phyloP scores from a whole-genome alignment of 2,113 vertebrate genomes.

The Coreoperca whiteheadi region DNA sequence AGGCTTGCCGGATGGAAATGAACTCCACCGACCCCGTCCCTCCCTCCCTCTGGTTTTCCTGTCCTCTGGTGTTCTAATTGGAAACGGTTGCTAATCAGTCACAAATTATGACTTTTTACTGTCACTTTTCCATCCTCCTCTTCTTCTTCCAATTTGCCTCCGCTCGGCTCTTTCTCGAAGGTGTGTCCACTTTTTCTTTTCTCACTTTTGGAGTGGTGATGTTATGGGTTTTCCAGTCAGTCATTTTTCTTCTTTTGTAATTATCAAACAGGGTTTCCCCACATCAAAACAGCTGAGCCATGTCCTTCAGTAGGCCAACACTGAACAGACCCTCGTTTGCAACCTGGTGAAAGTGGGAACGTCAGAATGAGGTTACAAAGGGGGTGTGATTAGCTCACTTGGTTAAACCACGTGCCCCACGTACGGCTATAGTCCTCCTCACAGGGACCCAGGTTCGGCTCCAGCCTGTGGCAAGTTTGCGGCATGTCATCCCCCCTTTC shows the following conservation, averaged over 20 bases:
- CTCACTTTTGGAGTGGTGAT: conserved; percentile 62
- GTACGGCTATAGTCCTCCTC: no score
- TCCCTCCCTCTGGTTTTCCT: conserved; percentile 65
- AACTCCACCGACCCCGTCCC: conserved; percentile 63
- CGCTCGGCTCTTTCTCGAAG: neutral
- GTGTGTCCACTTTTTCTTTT: conserved; percentile 43
- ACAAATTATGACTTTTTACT: conserved; percentile 76
- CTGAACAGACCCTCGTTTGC: conserved; percentile 54
- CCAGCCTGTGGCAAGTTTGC: no score
- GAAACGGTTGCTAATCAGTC: conserved; percentile 82
- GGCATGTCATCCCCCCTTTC: no score
- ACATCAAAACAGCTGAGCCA: conserved; percentile 74
- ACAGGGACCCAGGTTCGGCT: no score
- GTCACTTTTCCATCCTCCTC: conserved; percentile 64
- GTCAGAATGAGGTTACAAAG: conserved; percentile 30
- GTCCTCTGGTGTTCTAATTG: conserved; percentile 75
- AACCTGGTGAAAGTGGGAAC: conserved; percentile 59
- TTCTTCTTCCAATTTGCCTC: conserved; percentile 33
- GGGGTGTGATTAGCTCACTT: no score
- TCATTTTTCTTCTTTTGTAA: conserved; percentile 61
- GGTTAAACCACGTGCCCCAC: no score
- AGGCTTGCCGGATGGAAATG: conserved; percentile 65
- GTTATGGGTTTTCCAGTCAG: conserved; percentile 81
- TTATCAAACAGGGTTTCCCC: conserved; percentile 80
- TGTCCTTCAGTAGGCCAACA: conserved; percentile 58